Conservation (phyloP, 2,797 vertebrate genomes). For the Pipistrellus nathusii region DNA sequence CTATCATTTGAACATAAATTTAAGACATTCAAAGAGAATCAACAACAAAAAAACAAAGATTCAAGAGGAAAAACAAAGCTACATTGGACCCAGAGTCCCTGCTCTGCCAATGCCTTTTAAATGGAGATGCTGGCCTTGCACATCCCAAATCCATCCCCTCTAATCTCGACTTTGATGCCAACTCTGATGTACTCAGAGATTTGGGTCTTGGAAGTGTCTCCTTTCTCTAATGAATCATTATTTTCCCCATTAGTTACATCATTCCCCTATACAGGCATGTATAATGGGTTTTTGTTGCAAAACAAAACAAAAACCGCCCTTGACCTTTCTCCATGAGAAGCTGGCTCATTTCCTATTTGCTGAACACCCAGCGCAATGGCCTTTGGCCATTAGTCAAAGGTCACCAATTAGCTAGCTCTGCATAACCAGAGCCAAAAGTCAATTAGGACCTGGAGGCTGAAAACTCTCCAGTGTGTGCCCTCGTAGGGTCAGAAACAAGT, state of each 20-base stretch:
- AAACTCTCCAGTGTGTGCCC: accelerated
- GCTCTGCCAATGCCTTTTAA: not conserved
- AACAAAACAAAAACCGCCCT: not conserved
- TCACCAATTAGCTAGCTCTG: not conserved
- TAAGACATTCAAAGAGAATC: not conserved
- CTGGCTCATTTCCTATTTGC: not conserved
- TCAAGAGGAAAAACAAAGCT: not conserved
- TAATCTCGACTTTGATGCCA: not conserved
- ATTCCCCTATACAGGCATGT: not conserved
- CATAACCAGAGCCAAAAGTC: not conserved
- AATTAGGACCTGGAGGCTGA: not conserved
- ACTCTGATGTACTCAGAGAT: not conserved
- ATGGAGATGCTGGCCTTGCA: not conserved
- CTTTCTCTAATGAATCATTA: not conserved
- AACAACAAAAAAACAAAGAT: not conserved
- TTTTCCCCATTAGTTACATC: not conserved
- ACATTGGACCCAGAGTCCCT: too few species aligned
- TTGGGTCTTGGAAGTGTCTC: not conserved
- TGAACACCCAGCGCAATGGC: not conserved
- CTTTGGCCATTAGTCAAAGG: not conserved
- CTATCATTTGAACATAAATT: not conserved
- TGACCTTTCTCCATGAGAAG: not conserved
- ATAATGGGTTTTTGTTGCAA: not conserved
- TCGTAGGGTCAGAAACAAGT: not conserved
- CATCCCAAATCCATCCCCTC: not conserved